Conservation (phyloP, 2,113 vertebrate species). For the Siniperca chuatsi region DNA sequence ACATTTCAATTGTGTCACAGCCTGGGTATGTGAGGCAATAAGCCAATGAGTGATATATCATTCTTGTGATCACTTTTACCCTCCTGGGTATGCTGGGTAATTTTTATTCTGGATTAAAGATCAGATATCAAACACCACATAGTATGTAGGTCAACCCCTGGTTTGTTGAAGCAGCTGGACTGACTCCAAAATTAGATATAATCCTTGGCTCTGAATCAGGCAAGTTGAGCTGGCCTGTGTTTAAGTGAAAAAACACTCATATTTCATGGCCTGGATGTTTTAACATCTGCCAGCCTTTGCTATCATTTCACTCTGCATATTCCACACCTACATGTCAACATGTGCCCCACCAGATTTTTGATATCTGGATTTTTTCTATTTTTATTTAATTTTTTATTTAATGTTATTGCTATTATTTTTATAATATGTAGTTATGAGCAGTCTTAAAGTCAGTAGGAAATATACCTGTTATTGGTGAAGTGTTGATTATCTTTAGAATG, state of each 20-base stretch:
- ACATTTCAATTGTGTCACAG: slow-evolving; percentile 12
- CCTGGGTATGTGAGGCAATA: slow-evolving; percentile 9
- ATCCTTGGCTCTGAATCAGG: slow-evolving; percentile 31
- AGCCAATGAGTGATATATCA: slow-evolving; percentile 27
- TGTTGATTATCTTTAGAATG: too few relatives aligned
- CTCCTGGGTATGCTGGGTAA: slow-evolving; percentile 17
- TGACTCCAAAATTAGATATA: slow-evolving; percentile 38
- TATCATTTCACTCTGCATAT: not conserved
- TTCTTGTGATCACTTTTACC: slow-evolving; percentile 20
- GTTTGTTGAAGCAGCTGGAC: slow-evolving; percentile 40
- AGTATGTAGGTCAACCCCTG: slow-evolving; percentile 43
- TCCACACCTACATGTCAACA: not conserved
- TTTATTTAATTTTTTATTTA: too few relatives aligned
- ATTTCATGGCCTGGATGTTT: slow-evolving; percentile 41
- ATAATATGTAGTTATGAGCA: too few relatives aligned
- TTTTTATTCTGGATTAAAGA: slow-evolving; percentile 45
- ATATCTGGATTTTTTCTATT: too few relatives aligned
- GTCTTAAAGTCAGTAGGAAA: too few relatives aligned
- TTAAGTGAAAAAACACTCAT: slow-evolving; percentile 18
- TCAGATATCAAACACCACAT: slow-evolving; percentile 39
- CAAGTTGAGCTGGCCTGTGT: slow-evolving; percentile 21
- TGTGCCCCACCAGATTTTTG: too few relatives aligned
- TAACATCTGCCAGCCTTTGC: slow-evolving; percentile 24
- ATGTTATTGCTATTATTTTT: too few relatives aligned
- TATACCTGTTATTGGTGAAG: too few relatives aligned